Evolutionary conservation across 2,113 vertebrate genomes (phyloP).

Genomic region (Rhea americana): DNA sequence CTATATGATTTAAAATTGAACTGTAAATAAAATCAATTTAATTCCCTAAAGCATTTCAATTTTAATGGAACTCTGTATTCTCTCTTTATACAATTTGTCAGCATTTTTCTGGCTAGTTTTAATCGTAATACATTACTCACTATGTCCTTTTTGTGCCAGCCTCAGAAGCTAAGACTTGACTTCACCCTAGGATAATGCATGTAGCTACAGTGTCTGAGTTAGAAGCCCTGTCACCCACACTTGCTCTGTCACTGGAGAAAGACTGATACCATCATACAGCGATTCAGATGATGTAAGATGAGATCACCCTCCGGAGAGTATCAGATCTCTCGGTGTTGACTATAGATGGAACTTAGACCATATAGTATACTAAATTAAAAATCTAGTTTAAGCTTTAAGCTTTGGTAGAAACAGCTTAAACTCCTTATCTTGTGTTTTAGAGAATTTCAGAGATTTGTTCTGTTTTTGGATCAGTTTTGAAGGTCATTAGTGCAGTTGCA

Average conservation of each 20-base stretch:
- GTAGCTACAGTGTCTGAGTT: background rate
- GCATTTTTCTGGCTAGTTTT: background rate
- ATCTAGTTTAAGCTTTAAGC: background rate
- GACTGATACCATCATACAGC: background rate
- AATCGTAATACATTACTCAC: background rate
- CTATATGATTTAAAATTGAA: background rate
- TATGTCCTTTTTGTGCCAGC: background rate
- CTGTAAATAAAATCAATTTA: background rate
- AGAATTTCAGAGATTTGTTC: background rate
- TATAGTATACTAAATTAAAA: background rate
- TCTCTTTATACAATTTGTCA: background rate
- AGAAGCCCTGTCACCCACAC: background rate
- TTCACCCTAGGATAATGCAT: background rate
- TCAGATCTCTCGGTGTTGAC: background rate
- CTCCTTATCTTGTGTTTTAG: background rate
- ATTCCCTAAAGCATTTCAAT: background rate
- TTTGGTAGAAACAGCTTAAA: background rate
- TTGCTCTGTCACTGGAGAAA: background rate
- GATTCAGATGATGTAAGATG: background rate
- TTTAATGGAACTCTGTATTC: background rate
- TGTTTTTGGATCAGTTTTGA: background rate
- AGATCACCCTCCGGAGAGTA: background rate
- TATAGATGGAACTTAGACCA: background rate
- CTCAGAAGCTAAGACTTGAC: background rate
- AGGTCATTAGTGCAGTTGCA: fast-evolving